Percentiles rank a stretch among this genome's conserved stretches.
Evolutionary conservation across 1,140 invertebrate genomes (phyloP).

Genomic region (Vanessa atalanta): DNA sequence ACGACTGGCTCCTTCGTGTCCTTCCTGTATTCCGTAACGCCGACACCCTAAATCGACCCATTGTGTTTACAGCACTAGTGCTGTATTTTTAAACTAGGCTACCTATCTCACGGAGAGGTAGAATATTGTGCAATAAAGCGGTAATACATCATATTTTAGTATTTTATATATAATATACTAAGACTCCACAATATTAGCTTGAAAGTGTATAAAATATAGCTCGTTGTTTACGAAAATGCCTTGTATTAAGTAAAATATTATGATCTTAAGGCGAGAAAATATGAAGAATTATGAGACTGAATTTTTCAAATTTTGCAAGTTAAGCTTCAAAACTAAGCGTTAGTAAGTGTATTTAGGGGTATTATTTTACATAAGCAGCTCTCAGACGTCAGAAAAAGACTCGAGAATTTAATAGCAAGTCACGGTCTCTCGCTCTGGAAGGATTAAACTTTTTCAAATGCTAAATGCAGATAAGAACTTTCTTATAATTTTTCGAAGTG

Average conservation of each 20-base stretch:
- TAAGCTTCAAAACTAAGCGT: too few species aligned
- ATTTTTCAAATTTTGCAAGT: too few species aligned
- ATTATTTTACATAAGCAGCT: too few species aligned
- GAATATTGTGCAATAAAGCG: constrained; percentile 9
- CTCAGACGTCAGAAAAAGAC: too few species aligned
- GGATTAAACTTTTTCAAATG: too few species aligned
- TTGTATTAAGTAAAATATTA: not conserved
- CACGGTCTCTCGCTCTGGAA: too few species aligned
- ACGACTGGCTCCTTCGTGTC: not conserved
- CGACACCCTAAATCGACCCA: constrained; percentile 10
- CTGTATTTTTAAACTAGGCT: constrained; percentile 18
- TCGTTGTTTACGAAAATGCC: not conserved
- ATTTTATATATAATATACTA: not conserved
- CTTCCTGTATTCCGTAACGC: constrained; percentile 12
- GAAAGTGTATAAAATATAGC: not conserved
- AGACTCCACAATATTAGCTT: not conserved
- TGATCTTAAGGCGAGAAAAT: too few species aligned
- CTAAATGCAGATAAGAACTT: too few species aligned
- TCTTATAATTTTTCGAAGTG: too few species aligned
- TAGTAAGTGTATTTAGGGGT: too few species aligned
- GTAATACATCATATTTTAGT: constrained; percentile 1
- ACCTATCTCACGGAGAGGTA: not conserved
- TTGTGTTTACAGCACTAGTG: constrained; percentile 12
- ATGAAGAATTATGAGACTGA: too few species aligned
- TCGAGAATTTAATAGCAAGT: too few species aligned